Conservation (phyloP, 2,113 vertebrate genomes). For the Tenebrosternarchus preto region DNA sequence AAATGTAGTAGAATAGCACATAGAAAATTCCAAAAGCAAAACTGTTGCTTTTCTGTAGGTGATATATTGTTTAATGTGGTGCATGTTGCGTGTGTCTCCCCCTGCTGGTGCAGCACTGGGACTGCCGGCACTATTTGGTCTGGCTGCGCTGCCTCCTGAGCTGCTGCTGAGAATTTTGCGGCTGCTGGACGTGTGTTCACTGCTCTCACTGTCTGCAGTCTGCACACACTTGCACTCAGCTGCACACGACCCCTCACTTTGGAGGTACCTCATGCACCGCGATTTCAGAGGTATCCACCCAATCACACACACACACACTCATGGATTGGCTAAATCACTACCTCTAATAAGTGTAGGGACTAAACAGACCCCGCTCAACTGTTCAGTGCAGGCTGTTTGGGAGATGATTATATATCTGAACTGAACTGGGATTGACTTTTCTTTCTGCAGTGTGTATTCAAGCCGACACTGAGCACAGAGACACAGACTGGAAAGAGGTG, state of each 20-base stretch:
- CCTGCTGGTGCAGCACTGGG: slow-evolving; percentile 77
- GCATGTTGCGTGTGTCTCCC: slow-evolving; percentile 7
- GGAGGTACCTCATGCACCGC: slow-evolving; percentile 86
- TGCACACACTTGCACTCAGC: slow-evolving; percentile 76
- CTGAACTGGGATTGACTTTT: background rate
- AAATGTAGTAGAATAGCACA: background rate
- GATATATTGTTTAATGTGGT: background rate
- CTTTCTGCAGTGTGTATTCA: slow-evolving; percentile 30
- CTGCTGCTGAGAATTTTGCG: slow-evolving; percentile 87
- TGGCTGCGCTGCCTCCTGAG: slow-evolving; percentile 86
- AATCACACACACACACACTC: background rate
- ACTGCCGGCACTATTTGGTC: slow-evolving; percentile 88
- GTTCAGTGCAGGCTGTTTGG: background rate
- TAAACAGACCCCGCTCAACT: background rate
- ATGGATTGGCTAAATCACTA: too few relatives aligned
- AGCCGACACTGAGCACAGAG: slow-evolving; percentile 50
- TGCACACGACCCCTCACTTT: slow-evolving; percentile 82
- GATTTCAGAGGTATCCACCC: slow-evolving; percentile 82
- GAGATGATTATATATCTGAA: background rate
- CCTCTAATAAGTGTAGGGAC: too few relatives aligned
- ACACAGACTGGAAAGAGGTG: slow-evolving; percentile 74
- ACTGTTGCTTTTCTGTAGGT: background rate
- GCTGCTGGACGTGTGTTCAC: slow-evolving; percentile 81
- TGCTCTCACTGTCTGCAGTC: slow-evolving; percentile 81
- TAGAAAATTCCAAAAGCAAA: too few relatives aligned